A percentile compares a stretch with the other conserved stretches of the same genome.
These are phyloP conservation scores for Pseudococcus longispinus DNA, from an alignment of 2,888 invertebrate species.

Conservation along the genomic window DNA sequence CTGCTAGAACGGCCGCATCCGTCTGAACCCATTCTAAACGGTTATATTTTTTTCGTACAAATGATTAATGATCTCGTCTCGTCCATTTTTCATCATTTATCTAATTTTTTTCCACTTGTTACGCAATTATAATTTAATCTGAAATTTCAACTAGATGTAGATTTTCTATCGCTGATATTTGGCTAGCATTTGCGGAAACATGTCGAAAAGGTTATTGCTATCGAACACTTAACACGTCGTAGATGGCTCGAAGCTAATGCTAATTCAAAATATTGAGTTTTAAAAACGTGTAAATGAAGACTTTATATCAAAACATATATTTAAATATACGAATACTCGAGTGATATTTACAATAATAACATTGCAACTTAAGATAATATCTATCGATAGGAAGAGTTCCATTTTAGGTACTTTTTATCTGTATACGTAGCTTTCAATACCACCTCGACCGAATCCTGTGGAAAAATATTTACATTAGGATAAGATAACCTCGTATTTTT, in stretches of 20 bases:
- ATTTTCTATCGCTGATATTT: not conserved
- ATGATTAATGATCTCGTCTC: conserved; percentile 40
- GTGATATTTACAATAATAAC: conserved; percentile 25
- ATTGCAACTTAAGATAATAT: conserved; percentile 1
- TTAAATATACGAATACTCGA: not conserved
- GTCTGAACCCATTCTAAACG: conserved; percentile 34
- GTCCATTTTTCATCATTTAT: conserved; percentile 31
- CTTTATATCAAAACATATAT: not conserved
- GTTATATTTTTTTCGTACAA: not conserved
- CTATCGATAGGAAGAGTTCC: not conserved
- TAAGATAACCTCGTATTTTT: conserved; percentile 17
- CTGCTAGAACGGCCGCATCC: conserved; percentile 9
- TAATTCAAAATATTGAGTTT: not conserved
- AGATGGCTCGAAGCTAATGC: not conserved
- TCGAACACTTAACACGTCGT: not conserved
- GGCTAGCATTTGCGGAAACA: not conserved
- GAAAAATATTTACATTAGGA: conserved; percentile 10
- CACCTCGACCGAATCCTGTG: conserved; percentile 53
- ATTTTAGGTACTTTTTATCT: conserved; percentile 6
- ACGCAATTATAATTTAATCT: not conserved
- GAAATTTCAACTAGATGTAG: not conserved
- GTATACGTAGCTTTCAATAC: conserved; percentile 54
- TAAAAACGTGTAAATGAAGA: not conserved
- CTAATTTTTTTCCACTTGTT: not conserved
- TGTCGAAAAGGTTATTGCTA: not conserved